Conservation (phyloP, 2,797 vertebrate species). For the Podarcis lilfordi region DNA sequence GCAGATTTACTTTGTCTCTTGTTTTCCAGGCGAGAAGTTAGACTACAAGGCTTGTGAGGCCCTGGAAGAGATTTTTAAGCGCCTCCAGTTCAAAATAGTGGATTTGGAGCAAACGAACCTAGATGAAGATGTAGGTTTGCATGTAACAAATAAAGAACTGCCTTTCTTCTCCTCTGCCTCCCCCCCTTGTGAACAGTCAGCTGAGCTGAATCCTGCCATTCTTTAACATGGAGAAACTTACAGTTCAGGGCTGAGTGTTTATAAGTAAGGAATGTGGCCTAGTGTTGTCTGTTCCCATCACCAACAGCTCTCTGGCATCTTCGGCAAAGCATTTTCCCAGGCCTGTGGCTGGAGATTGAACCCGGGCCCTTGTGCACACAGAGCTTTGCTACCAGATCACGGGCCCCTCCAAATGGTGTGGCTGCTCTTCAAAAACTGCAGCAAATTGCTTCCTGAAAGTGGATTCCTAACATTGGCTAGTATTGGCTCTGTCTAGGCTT, state of each 20-base stretch:
- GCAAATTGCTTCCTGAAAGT: background rate
- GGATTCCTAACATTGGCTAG: background rate
- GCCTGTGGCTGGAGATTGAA: background rate
- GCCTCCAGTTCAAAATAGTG: constrained; percentile 92
- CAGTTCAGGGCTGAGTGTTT: background rate
- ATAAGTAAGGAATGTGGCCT: rapidly evolving
- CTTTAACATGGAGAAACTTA: rapidly evolving
- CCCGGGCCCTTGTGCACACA: no score
- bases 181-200: background rate
- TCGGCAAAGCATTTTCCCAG: background rate
- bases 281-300: background rate
- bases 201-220: background rate
- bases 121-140: constrained; percentile 88
- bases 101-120: constrained; percentile 93
- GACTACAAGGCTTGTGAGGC: constrained; percentile 93
- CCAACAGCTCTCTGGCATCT: background rate
- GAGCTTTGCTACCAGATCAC: no score
- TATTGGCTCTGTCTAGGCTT: background rate
- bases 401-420: background rate
- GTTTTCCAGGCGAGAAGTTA: constrained; percentile 87
- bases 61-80: constrained; percentile 93
- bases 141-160: no score
- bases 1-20: rapidly evolving
- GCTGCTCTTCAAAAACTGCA: background rate
- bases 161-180: rapidly evolving